A percentile compares a stretch with the other conserved stretches of the same genome.
These are phyloP conservation scores for Leptinotarsa texana DNA, from an alignment of 1,140 invertebrate genomes.

Conservation along the genomic window DNA sequence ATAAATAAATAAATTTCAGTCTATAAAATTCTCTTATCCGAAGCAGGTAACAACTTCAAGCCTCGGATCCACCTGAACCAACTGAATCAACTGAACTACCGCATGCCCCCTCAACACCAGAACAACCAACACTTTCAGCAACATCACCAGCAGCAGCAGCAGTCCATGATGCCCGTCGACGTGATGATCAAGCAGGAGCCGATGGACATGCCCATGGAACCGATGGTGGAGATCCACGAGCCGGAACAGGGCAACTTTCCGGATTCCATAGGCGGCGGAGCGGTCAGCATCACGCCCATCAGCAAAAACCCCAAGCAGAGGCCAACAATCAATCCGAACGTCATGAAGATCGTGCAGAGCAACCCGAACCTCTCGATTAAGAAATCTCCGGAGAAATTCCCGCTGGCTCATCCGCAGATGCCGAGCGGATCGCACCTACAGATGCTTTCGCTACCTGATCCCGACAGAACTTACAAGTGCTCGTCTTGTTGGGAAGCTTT, in stretches of 20 bases:
- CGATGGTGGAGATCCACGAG: conserved; percentile 53
- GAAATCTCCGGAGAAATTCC: conserved; percentile 27
- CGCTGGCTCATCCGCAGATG: not conserved
- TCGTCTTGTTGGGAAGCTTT: conserved; percentile 51
- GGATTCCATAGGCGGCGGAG: conserved; percentile 36
- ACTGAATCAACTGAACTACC: conserved; percentile 1
- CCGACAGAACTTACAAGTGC: conserved; percentile 47
- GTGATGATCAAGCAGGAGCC: conserved; percentile 49
- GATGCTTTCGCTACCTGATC: conserved; percentile 1
- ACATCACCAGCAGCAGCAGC: conserved; percentile 31
- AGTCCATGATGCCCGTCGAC: conserved; percentile 27
- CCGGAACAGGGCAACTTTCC: conserved; percentile 29
- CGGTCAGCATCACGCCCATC: conserved; percentile 52
- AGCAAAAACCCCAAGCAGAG: conserved; percentile 44
- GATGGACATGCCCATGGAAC: conserved; percentile 45
- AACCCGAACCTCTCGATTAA: conserved; percentile 52
- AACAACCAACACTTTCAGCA: not conserved
- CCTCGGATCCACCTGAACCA: not conserved
- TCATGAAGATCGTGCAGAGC: conserved; percentile 51
- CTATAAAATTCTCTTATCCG: too few species aligned
- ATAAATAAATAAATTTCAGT: too few species aligned
- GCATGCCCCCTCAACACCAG: not conserved
- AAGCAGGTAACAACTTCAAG: not conserved
- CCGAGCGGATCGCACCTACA: conserved; percentile 6
- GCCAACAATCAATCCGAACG: conserved; percentile 46